These are phyloP conservation scores for Caenorhabditis uteleia DNA, from an alignment of 2,888 invertebrate species.

Conservation along the genomic window DNA sequence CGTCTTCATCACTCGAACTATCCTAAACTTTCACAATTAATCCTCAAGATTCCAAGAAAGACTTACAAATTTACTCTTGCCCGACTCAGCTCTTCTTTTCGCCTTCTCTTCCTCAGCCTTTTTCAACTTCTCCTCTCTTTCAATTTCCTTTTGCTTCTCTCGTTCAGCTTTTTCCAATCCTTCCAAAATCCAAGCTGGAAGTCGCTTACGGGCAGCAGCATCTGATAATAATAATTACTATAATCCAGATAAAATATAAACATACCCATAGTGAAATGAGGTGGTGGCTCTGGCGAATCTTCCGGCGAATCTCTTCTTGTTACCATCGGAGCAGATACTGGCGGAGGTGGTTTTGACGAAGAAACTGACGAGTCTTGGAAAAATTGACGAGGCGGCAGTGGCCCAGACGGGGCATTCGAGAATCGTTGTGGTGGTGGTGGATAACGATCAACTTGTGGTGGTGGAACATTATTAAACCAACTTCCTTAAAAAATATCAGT, in stretches of 20 bases:
- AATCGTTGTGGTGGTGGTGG: background rate
- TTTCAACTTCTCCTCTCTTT: conserved; percentile 72
- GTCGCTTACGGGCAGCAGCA: conserved; percentile 61
- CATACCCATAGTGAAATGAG: background rate
- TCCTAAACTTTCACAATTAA: conserved; percentile 34
- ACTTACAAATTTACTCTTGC: conserved; percentile 59
- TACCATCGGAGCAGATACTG: background rate
- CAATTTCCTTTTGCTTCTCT: conserved; percentile 85
- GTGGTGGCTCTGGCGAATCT: background rate
- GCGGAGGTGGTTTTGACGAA: background rate
- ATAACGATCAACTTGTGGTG: background rate
- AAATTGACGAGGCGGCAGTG: background rate
- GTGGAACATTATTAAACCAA: no score
- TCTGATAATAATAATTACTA: conserved; percentile 20
- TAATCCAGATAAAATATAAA: background rate
- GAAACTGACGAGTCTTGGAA: background rate
- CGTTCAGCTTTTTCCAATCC: conserved; percentile 96
- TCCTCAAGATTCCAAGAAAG: conserved; percentile 6
- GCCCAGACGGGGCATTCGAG: background rate
- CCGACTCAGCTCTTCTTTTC: conserved; percentile 43
- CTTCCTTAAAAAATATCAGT: background rate
- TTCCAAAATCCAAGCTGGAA: conserved; percentile 97
- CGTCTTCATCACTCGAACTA: conserved; percentile 55
- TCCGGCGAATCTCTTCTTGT: background rate
- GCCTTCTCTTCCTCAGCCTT: conserved; percentile 45